phyloP scores from a whole-genome alignment of 2,888 invertebrate species.

The Synergus itoensis region DNA sequence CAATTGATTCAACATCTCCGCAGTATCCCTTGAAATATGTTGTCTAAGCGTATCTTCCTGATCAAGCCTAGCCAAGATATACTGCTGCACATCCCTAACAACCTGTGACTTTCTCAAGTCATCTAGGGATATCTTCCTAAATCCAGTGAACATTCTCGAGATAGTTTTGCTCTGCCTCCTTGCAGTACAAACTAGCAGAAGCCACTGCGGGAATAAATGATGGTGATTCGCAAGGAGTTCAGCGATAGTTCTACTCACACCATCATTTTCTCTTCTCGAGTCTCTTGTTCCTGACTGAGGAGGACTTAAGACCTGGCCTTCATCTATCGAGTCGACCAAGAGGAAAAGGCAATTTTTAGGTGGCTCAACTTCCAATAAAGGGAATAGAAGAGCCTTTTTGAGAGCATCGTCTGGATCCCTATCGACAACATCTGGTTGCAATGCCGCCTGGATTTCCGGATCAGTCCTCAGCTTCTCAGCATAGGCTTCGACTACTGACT shows the following conservation, averaged over 20 bases:
- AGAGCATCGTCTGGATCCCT: conserved; percentile 95
- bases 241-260: conserved; percentile 84
- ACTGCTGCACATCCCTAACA: conserved; percentile 96
- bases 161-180: conserved; percentile 91
- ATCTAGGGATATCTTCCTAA: conserved; percentile 94
- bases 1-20: conserved; percentile 95
- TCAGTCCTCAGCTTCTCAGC: conserved; percentile 88
- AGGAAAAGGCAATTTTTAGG: conserved; percentile 92
- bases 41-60: conserved; percentile 92
- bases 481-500: conserved; percentile 87
- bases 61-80: conserved; percentile 93
- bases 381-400: conserved; percentile 92
- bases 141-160: conserved; percentile 90
- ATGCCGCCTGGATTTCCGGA: conserved; percentile 89
- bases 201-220: conserved; percentile 95
- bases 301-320: conserved; percentile 79
- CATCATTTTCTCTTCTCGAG: conserved; percentile 74
- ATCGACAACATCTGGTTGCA: conserved; percentile 90
- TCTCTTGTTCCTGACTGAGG: conserved; percentile 79
- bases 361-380: conserved; percentile 90
- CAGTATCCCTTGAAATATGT: conserved; percentile 94
- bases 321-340: conserved; percentile 95
- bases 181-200: conserved; percentile 93
- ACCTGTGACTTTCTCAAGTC: conserved; percentile 94
- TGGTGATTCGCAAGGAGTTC: conserved; percentile 93